phyloP scores from a whole-genome alignment of 2,888 invertebrate genomes.

The Lumbricus terrestris region DNA sequence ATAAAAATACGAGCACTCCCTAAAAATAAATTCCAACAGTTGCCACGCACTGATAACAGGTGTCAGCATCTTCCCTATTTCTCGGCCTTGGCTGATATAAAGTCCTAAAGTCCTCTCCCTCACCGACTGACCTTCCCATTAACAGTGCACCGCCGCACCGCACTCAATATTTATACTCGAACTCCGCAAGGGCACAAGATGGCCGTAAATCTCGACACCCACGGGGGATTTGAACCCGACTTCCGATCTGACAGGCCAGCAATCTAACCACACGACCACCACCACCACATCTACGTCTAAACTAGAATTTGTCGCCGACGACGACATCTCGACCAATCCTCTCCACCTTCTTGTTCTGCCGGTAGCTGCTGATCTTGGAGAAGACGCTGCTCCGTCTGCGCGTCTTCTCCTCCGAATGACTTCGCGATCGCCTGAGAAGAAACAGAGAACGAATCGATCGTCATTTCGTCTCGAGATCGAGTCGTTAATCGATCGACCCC shows the following conservation, averaged over 20 bases:
- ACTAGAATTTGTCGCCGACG: neutral
- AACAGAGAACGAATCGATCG: neutral
- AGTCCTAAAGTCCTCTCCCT: neutral
- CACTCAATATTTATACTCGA: neutral
- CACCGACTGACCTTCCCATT: neutral
- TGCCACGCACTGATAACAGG: no score
- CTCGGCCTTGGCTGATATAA: no score
- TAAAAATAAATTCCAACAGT: no score
- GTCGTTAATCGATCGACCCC: neutral
- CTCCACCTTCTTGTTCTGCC: constrained; percentile 45
- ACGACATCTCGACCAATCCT: neutral
- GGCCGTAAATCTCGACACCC: neutral
- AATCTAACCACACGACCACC: neutral
- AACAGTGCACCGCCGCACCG: neutral
- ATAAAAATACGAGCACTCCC: no score
- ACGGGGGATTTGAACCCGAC: neutral
- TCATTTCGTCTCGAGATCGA: neutral
- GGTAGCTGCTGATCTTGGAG: constrained; percentile 53
- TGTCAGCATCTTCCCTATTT: no score
- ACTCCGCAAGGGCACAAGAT: neutral
- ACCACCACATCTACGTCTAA: neutral
- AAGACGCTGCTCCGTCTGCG: constrained; percentile 51
- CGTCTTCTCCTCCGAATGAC: constrained; percentile 43
- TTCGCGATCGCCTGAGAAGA: neutral
- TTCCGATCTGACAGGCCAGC: neutral